A percentile compares a stretch with the other conserved stretches of the same genome.
Evolutionary conservation across 2,888 invertebrate genomes (phyloP).

Genomic region (Microplitis deprimator): DNA sequence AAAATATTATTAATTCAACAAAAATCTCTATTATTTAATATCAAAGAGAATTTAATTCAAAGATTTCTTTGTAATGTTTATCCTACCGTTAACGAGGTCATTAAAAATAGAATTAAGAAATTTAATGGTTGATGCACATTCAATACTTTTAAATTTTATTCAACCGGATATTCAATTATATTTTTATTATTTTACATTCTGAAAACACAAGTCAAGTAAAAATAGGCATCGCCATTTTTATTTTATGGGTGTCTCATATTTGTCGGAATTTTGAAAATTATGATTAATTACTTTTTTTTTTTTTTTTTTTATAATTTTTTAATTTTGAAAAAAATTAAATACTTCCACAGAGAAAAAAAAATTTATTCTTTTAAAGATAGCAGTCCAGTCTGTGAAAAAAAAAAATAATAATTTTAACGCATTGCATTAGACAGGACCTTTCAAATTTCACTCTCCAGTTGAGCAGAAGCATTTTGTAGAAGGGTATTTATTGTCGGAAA

Average conservation of each 20-base stretch:
- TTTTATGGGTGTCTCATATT: no score
- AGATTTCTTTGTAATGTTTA: background rate
- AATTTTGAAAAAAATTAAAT: no score
- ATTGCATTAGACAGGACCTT: background rate
- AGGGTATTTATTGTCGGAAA: slow-evolving; percentile 15
- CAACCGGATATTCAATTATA: background rate
- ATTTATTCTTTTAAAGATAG: no score
- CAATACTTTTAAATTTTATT: background rate
- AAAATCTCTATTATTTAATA: background rate
- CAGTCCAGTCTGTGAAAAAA: background rate
- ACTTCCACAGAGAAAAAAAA: no score
- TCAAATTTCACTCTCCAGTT: background rate
- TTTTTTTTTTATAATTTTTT: no score
- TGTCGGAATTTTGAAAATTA: no score
- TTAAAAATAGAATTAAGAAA: background rate
- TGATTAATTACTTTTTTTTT: no score
- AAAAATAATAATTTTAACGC: background rate
- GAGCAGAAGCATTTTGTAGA: background rate
- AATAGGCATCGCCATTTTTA: no score
- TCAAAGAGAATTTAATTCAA: background rate
- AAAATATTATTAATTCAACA: no score
- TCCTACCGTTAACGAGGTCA: background rate
- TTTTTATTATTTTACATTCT: no score
- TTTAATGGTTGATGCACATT: background rate
- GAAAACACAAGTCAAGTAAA: no score